Conservation (phyloP, 2,888 invertebrate genomes). For the Parasteatoda lunata region DNA sequence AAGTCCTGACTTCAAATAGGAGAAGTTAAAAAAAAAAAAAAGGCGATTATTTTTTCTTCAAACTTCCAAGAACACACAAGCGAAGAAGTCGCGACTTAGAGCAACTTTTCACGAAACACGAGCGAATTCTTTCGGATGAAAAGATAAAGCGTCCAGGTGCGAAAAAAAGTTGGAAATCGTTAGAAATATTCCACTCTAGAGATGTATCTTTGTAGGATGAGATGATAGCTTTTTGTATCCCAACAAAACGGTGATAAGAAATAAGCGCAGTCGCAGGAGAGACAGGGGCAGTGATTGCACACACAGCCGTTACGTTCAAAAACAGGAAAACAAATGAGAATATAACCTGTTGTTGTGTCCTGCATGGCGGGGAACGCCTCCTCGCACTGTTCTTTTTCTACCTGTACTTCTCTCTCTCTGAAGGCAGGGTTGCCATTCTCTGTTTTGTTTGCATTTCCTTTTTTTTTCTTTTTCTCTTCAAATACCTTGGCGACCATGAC, state of each 20-base stretch:
- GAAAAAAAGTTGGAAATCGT: too few species aligned
- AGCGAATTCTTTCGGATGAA: too few species aligned
- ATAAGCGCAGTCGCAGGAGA: constrained; percentile 50
- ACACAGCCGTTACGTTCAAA: neutral
- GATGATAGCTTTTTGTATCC: constrained; percentile 50
- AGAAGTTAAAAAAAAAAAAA: too few species aligned
- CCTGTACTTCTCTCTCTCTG: constrained; percentile 59
- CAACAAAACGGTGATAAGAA: constrained; percentile 30
- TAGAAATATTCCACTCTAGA: too few species aligned
- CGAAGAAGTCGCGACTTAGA: too few species aligned
- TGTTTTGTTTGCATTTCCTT: neutral
- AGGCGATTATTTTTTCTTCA: too few species aligned
- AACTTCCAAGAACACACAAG: too few species aligned
- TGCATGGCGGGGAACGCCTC: constrained; percentile 45
- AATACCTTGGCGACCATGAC: constrained; percentile 18
- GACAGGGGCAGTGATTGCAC: neutral
- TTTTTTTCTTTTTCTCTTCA: neutral
- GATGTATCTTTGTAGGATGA: too few species aligned
- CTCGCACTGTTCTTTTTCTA: constrained; percentile 56
- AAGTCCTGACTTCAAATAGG: too few species aligned
- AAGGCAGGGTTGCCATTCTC: constrained; percentile 37
- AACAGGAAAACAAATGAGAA: constrained; percentile 5
- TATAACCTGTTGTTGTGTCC: constrained; percentile 59
- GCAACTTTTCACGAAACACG: too few species aligned
- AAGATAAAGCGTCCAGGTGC: too few species aligned